These are phyloP conservation scores for Drosophila melanica DNA, from an alignment of 1,140 invertebrate genomes.

Conservation along the genomic window DNA sequence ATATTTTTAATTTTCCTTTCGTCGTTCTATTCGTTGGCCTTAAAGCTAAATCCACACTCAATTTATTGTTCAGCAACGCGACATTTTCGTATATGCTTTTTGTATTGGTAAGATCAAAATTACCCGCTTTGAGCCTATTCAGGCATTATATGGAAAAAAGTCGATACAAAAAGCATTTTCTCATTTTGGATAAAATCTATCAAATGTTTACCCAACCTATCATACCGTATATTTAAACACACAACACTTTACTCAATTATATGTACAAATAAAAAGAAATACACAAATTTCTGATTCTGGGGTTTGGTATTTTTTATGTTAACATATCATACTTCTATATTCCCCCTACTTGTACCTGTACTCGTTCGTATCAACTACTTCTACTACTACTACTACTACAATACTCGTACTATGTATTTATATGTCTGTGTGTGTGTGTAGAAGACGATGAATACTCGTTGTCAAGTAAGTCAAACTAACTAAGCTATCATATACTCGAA, in stretches of 20 bases:
- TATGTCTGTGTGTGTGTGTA: constrained; percentile 81
- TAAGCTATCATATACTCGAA: constrained; percentile 60
- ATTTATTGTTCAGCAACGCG: not conserved
- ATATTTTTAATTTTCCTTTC: constrained; percentile 24
- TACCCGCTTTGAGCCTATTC: not conserved
- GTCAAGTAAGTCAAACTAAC: constrained; percentile 82
- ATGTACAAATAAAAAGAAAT: constrained; percentile 26
- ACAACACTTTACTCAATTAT: constrained; percentile 3
- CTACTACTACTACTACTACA: constrained; percentile 64
- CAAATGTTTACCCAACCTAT: not conserved
- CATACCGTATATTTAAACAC: constrained; percentile 16
- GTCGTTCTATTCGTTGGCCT: constrained; percentile 25
- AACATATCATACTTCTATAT: constrained; percentile 74
- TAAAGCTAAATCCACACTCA: not conserved
- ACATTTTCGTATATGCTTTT: not conserved
- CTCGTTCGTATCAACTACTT: constrained; percentile 34
- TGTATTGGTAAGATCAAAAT: constrained; percentile 1
- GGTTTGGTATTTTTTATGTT: constrained; percentile 53
- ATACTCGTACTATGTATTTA: constrained; percentile 69
- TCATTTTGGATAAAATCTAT: not conserved
- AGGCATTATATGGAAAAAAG: not conserved
- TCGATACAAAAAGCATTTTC: constrained; percentile 1
- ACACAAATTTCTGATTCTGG: constrained; percentile 27
- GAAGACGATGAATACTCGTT: constrained; percentile 84
- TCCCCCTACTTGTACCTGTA: constrained; percentile 48